Conservation (phyloP, 2,888 invertebrate species). For the Sacculina carcini region DNA sequence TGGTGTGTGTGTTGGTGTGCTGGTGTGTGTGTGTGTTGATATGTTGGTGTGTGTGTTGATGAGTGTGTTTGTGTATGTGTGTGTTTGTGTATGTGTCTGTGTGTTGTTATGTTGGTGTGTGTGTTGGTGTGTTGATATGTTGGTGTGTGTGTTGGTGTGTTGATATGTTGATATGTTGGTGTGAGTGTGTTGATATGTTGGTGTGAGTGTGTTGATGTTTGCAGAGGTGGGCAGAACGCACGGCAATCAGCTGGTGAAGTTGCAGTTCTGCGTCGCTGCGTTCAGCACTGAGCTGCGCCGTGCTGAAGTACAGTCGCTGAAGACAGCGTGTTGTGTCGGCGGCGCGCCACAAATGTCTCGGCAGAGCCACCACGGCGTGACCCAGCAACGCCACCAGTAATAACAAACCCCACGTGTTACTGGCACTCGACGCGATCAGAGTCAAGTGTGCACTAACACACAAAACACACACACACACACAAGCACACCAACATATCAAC, state of each 20-base stretch:
- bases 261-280: conserved; percentile 92
- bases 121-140: too few relatives aligned
- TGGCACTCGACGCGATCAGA: conserved; percentile 88
- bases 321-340: conserved; percentile 60
- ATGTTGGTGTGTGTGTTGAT: too few relatives aligned
- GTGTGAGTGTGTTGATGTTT: too few relatives aligned
- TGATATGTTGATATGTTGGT: too few relatives aligned
- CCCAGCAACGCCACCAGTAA: conserved; percentile 67
- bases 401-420: conserved; percentile 97
- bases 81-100: too few relatives aligned
- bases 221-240: conserved; percentile 20
- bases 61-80: too few relatives aligned
- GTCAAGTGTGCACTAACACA: conserved; percentile 47
- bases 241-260: conserved; percentile 80
- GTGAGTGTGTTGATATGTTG: too few relatives aligned
- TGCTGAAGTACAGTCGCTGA: conserved; percentile 68
- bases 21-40: too few relatives aligned
- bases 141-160: too few relatives aligned
- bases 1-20: too few relatives aligned
- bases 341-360: conserved; percentile 64
- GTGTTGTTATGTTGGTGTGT: too few relatives aligned
- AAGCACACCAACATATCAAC: too few relatives aligned
- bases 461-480: conserved; percentile 14
- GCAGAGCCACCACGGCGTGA: conserved; percentile 88
- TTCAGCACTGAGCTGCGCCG: conserved; percentile 75